Conservation (phyloP, 1,140 invertebrate species). For the Parasteatoda tepidariorum region DNA sequence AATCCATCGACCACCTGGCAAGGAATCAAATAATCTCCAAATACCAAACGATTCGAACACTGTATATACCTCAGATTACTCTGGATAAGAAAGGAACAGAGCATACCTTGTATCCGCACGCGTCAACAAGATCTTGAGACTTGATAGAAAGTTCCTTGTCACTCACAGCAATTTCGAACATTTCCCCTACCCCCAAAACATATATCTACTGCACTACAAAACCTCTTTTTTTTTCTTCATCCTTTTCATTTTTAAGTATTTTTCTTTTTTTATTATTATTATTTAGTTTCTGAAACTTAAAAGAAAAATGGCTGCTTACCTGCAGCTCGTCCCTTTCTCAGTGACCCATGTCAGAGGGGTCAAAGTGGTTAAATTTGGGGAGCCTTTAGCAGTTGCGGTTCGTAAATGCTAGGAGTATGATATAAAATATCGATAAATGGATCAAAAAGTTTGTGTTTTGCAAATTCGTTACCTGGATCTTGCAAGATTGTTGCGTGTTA, state of each 20-base stretch:
- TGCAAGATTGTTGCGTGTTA: too few species aligned
- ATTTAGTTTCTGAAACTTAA: slow-evolving; percentile 4
- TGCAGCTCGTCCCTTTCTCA: slow-evolving; percentile 28
- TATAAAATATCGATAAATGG: too few species aligned
- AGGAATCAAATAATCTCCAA: background rate
- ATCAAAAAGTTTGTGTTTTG: too few species aligned
- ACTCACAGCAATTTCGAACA: slow-evolving; percentile 43
- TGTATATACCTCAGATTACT: slow-evolving; percentile 24
- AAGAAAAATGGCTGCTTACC: slow-evolving; percentile 32
- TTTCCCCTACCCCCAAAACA: background rate
- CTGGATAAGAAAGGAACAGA: background rate
- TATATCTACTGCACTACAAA: background rate
- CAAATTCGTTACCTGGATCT: too few species aligned
- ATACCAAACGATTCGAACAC: background rate
- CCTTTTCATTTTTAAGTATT: background rate
- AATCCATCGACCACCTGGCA: slow-evolving; percentile 21
- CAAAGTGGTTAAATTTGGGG: slow-evolving; percentile 57
- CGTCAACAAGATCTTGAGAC: slow-evolving; percentile 50
- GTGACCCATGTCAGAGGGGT: slow-evolving; percentile 49
- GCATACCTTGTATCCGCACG: slow-evolving; percentile 22
- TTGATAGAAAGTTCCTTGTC: slow-evolving; percentile 50
- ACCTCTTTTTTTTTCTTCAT: background rate
- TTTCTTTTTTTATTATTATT: slow-evolving; percentile 35
- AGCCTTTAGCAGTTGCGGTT: background rate
- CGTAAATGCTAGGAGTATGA: background rate